Evolutionary conservation across 2,113 vertebrate species (phyloP).

Genomic region (Vicugna pacos): DNA sequence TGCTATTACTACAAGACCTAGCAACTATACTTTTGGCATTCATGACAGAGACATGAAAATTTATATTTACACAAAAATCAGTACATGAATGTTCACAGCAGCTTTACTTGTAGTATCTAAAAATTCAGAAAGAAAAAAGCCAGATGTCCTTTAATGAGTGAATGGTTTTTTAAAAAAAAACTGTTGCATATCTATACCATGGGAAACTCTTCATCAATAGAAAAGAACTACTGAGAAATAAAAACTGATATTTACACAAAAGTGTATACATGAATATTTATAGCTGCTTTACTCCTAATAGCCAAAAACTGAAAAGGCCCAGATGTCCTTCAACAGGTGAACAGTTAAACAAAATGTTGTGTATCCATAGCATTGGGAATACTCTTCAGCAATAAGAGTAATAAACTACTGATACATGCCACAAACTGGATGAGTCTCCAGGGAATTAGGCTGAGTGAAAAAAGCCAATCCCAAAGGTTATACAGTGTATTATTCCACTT

Average conservation of each 20-base stretch:
- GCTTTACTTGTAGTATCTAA: slow-evolving; percentile 1
- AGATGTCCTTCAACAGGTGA: not conserved
- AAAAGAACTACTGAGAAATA: slow-evolving; percentile 3
- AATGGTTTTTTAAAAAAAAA: not conserved
- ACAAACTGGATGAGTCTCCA: not conserved
- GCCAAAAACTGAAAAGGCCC: not conserved
- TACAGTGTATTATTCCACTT: not conserved
- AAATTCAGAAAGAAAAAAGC: not conserved
- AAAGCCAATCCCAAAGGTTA: not conserved
- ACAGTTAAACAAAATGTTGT: not conserved
- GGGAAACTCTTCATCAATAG: not conserved
- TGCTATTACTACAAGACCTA: not conserved
- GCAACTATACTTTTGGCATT: not conserved
- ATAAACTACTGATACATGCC: not conserved
- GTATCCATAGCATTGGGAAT: not conserved
- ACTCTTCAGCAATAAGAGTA: slow-evolving; percentile 26
- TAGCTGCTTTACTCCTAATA: not conserved
- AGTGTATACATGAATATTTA: not conserved
- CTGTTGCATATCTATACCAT: not conserved
- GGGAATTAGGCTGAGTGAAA: not conserved
- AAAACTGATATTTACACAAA: slow-evolving; percentile 19
- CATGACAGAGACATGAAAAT: slow-evolving; percentile 37
- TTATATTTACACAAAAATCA: slow-evolving; percentile 29
- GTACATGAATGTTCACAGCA: not conserved
- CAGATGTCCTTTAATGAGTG: not conserved